Evolutionary conservation across 2,888 invertebrate genomes (phyloP).

Genomic region (Acleris holmiana): DNA sequence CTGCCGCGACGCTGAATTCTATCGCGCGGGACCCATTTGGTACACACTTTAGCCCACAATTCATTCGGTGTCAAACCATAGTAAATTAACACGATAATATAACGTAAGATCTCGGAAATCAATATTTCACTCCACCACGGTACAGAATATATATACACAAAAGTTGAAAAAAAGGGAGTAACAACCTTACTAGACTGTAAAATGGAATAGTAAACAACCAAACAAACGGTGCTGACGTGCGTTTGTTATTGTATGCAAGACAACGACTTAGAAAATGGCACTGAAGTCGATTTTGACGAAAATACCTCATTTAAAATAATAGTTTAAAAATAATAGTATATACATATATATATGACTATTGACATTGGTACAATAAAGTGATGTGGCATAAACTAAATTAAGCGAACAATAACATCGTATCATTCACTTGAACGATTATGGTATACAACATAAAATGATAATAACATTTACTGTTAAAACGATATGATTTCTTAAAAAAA

Average conservation of each 20-base stretch:
- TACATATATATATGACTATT: conserved; percentile 46
- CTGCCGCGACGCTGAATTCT: too few relatives aligned
- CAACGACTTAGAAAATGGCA: conserved; percentile 57
- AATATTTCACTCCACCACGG: not conserved
- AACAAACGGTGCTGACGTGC: not conserved
- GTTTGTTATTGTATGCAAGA: conserved; percentile 37
- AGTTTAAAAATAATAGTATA: conserved; percentile 38
- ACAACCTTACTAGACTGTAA: conserved; percentile 2
- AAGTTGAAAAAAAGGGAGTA: not conserved
- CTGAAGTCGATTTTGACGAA: conserved; percentile 53
- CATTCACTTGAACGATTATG: conserved; percentile 16
- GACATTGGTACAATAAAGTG: conserved; percentile 52
- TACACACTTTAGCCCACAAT: too few relatives aligned
- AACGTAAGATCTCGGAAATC: not conserved
- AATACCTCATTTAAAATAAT: conserved; percentile 28
- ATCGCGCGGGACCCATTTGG: too few relatives aligned
- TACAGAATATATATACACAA: not conserved
- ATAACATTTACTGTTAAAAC: conserved; percentile 35
- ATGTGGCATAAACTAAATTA: conserved; percentile 6
- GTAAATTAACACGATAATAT: conserved; percentile 22
- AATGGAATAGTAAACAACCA: not conserved
- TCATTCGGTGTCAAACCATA: conserved; percentile 28
- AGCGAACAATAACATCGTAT: conserved; percentile 6
- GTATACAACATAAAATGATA: conserved; percentile 26
- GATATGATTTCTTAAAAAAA: conserved; percentile 54